Evolutionary conservation across 1,140 invertebrate genomes (phyloP).

Genomic region (Eueides isabella): DNA sequence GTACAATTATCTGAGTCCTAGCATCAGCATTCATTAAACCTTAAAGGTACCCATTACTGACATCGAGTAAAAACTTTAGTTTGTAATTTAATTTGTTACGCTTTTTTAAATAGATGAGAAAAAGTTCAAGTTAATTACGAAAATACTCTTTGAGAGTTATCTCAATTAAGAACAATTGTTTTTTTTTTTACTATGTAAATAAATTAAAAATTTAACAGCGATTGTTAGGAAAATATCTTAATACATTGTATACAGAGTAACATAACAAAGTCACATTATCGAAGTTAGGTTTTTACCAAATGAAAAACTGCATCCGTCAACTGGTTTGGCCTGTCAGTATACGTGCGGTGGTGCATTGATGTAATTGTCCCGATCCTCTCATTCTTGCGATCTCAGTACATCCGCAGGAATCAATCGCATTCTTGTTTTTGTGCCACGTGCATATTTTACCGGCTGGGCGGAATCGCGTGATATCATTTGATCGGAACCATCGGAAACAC

Average conservation of each 20-base stretch:
- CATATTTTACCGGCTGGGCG: conserved; percentile 46
- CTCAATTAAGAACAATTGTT: background rate
- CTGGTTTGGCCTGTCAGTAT: conserved; percentile 55
- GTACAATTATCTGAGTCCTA: conserved; percentile 21
- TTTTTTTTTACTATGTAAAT: background rate
- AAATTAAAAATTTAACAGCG: background rate
- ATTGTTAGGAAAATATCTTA: background rate
- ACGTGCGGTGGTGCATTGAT: conserved; percentile 54
- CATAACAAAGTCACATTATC: background rate
- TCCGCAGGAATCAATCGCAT: conserved; percentile 49
- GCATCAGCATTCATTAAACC: conserved; percentile 28
- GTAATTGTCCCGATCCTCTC: conserved; percentile 58
- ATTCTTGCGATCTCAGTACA: conserved; percentile 53
- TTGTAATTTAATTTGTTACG: conserved; percentile 38
- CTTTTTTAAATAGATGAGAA: conserved; percentile 25
- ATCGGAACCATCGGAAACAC: conserved; percentile 77
- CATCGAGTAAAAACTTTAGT: conserved; percentile 23
- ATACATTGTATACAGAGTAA: background rate
- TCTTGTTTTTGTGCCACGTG: conserved; percentile 15
- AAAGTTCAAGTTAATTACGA: conserved; percentile 3
- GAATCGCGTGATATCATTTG: conserved; percentile 66
- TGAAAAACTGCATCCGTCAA: conserved; percentile 42
- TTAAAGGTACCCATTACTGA: conserved; percentile 27
- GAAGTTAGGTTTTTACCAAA: background rate
- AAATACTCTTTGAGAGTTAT: background rate